These are phyloP conservation scores for Odontamblyopus rebecca DNA, from an alignment of 2,797 vertebrate genomes.

Conservation along the genomic window DNA sequence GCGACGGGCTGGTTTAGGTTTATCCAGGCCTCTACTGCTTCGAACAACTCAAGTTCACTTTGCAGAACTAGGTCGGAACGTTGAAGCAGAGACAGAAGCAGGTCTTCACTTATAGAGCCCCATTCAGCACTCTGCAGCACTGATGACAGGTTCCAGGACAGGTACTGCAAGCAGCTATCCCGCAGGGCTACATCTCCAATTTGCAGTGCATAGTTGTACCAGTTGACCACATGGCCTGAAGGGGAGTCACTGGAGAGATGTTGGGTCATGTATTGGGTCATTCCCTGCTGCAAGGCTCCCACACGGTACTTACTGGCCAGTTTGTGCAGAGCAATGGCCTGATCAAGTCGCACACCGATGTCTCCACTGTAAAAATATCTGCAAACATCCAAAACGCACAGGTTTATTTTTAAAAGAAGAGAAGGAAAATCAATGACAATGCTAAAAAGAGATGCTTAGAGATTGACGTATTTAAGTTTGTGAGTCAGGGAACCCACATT, in stretches of 20 bases:
- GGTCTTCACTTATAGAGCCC: conserved; percentile 85
- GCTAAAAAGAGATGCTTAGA: conserved; percentile 7
- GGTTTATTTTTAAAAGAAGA: conserved; percentile 2
- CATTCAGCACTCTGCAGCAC: conserved; percentile 88
- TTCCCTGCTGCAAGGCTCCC: conserved; percentile 84
- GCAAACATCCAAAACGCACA: conserved; percentile 20
- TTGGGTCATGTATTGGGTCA: conserved; percentile 90
- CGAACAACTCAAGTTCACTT: conserved; percentile 91
- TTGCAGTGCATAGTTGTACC: conserved; percentile 92
- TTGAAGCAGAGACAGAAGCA: conserved; percentile 88
- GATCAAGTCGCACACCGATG: conserved; percentile 85
- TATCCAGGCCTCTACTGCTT: conserved; percentile 90
- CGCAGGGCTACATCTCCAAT: conserved; percentile 83
- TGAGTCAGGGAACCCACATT: conserved; percentile 61
- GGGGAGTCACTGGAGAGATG: conserved; percentile 90
- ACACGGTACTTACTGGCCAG: conserved; percentile 92
- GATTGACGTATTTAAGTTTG: conserved; percentile 21
- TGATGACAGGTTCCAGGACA: conserved; percentile 95
- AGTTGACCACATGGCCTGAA: conserved; percentile 88
- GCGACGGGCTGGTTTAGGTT: conserved; percentile 78
- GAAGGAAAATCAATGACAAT: not conserved
- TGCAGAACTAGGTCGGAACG: conserved; percentile 94
- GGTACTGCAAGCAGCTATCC: conserved; percentile 92
- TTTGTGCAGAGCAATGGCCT: conserved; percentile 90
- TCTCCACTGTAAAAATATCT: conserved; percentile 96